A percentile compares a stretch with the other conserved stretches of the same genome.
These are phyloP conservation scores for Netelia virgata DNA, from an alignment of 2,888 invertebrate species.

Conservation along the genomic window DNA sequence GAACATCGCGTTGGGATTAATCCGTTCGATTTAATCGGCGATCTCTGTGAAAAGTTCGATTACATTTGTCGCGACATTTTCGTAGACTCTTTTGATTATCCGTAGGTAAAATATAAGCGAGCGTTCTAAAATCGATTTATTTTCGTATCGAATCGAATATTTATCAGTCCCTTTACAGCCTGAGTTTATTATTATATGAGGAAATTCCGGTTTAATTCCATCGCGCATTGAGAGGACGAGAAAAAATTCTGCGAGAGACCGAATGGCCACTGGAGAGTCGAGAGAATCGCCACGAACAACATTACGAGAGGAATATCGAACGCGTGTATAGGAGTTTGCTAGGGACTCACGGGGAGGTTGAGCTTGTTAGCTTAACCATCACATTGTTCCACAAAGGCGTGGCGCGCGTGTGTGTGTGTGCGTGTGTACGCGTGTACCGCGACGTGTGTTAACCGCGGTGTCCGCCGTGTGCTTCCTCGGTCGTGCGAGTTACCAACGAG, in stretches of 20 bases:
- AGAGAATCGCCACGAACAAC: slow-evolving; percentile 50
- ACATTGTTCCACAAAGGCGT: slow-evolving; percentile 78
- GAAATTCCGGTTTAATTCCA: slow-evolving; percentile 42
- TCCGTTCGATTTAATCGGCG: slow-evolving; percentile 50
- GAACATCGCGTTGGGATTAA: slow-evolving; percentile 44
- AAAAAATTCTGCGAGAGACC: slow-evolving; percentile 1
- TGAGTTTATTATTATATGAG: not conserved
- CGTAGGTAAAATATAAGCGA: no score
- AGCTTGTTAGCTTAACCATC: slow-evolving; percentile 80
- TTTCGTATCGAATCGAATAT: not conserved
- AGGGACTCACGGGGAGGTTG: slow-evolving; percentile 69
- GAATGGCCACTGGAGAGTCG: slow-evolving; percentile 24
- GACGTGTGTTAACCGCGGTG: slow-evolving; percentile 69
- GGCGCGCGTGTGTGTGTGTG: slow-evolving; percentile 71
- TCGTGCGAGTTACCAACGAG: slow-evolving; percentile 51
- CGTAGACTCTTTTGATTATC: no score
- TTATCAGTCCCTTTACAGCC: slow-evolving; percentile 4
- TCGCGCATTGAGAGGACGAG: slow-evolving; percentile 2
- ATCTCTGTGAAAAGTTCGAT: slow-evolving; percentile 24
- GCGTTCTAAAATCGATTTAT: no score
- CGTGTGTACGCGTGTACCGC: slow-evolving; percentile 63
- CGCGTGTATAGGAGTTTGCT: slow-evolving; percentile 26
- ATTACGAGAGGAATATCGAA: slow-evolving; percentile 53
- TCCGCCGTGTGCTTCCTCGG: slow-evolving; percentile 28
- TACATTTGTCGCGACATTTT: slow-evolving; percentile 6